Conservation (phyloP, 2,888 invertebrate genomes). For the Hermaeophaga mercurialis region DNA sequence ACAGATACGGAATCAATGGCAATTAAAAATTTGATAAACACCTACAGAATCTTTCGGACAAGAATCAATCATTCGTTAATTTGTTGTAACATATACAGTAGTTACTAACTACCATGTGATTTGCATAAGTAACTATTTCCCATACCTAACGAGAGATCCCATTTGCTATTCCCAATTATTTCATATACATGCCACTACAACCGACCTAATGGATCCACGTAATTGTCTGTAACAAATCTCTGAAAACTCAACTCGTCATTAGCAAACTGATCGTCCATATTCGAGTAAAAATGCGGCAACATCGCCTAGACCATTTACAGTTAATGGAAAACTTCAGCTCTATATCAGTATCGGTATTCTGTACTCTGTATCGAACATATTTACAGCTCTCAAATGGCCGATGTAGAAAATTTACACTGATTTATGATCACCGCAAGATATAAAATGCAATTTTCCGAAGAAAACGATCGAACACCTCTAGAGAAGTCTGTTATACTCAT, state of each 20-base stretch:
- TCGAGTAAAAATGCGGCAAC: constrained; percentile 3
- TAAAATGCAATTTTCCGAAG: constrained; percentile 30
- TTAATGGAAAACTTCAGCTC: constrained; percentile 17
- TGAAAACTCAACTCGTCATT: background rate
- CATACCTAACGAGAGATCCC: too few species aligned
- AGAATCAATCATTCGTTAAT: too few species aligned
- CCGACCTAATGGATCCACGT: too few species aligned
- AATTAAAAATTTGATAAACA: too few species aligned
- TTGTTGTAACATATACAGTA: too few species aligned
- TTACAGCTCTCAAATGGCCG: constrained; percentile 29
- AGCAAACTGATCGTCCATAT: background rate
- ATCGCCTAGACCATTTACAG: constrained; percentile 12
- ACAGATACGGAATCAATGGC: too few species aligned
- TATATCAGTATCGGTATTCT: constrained; percentile 24
- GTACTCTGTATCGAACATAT: constrained; percentile 18
- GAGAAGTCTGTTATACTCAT: background rate
- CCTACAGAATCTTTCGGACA: too few species aligned
- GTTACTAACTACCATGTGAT: too few species aligned
- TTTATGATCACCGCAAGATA: constrained; percentile 27
- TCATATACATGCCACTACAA: too few species aligned
- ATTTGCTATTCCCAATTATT: too few species aligned
- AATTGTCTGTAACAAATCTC: background rate
- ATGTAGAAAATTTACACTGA: constrained; percentile 33
- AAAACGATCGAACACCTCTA: constrained; percentile 24
- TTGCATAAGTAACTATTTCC: too few species aligned